phyloP scores from a whole-genome alignment of 2,113 vertebrate genomes.

The Epinephelus cyanopodus region DNA sequence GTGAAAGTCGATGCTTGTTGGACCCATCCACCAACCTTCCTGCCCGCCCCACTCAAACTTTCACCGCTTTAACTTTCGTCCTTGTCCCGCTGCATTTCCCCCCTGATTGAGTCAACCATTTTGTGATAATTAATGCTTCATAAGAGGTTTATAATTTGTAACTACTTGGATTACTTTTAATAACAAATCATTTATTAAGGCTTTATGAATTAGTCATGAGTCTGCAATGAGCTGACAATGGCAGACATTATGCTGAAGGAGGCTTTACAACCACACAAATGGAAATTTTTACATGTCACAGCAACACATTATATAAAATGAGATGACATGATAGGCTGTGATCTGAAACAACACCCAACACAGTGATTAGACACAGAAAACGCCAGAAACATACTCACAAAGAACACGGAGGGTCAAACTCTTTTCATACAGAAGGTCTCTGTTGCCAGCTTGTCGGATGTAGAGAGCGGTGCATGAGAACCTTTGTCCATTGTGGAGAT shows the following conservation, averaged over 20 bases:
- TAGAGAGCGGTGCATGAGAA: conserved; percentile 65
- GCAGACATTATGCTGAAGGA: too few relatives aligned
- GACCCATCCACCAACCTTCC: too few relatives aligned
- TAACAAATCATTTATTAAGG: background rate
- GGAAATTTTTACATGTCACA: background rate
- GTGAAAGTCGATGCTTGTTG: too few relatives aligned
- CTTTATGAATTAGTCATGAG: background rate
- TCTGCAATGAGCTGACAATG: background rate
- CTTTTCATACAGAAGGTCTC: conserved; percentile 31
- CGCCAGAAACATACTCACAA: conserved; percentile 59
- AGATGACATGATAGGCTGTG: background rate
- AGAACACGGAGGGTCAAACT: conserved; percentile 57
- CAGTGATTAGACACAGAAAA: background rate
- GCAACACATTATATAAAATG: background rate
- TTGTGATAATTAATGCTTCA: background rate
- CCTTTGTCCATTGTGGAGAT: conserved; percentile 66
- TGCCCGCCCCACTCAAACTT: too few relatives aligned
- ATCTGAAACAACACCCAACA: background rate
- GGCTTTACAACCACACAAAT: background rate
- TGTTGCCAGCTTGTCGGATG: conserved; percentile 45
- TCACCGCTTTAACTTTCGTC: too few relatives aligned
- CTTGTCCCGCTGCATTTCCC: too few relatives aligned
- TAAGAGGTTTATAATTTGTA: background rate
- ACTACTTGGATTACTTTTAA: background rate
- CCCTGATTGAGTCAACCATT: background rate